Evolutionary conservation across 2,797 vertebrate species (phyloP), one percentile per base, ranked within the genome.

Genomic region (Pseudochaenichthys georgianus): DNA sequence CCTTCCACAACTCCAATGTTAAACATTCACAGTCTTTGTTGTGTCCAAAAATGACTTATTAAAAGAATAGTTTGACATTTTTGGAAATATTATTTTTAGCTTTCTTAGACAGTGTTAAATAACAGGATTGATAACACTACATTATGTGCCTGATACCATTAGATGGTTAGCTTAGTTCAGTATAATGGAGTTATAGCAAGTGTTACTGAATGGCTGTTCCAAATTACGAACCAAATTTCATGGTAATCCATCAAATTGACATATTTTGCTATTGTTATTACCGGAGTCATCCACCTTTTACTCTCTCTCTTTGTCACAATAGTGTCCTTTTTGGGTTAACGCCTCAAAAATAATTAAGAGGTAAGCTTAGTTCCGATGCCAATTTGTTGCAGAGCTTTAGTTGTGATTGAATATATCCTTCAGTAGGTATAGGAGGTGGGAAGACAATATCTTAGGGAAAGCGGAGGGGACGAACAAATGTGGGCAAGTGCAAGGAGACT

Each of bases 211-310:
- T 42, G 34, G 62, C 12, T 66, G 3, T 23, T 17, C 7, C 16
- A 41, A 45, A 46, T 75, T 46, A 59, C 1, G 3, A 0, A 11
- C 3, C 5, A 23, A 6, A 42, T 59, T 28, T 75, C 19, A 41
- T 3, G 52, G 60, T 12, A 54, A 11, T 60, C 47, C 1, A 72
- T 69, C 63, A 68, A 53, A 45, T 1, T 70, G 17, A 64, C 17
- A 43, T 43, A 5, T 19, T 70, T 78, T 4, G 5, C 47, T 3
- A 4, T 9, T 64, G 21, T 52, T 51, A 19, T 31, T 51, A 9
- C 5, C 13, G 0, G 13, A 38, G n/a, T 70, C 51, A 31, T 60
- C 55, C 16, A n/a, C n/a, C 38, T 42, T 66, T 43, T 57, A 15
- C n/a, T n/a, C 41, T 47, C 34, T 52, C 16, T 16, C 13, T 78